These are phyloP conservation scores for Crotalus horridus DNA, from an alignment of 2,113 vertebrate genomes.

Conservation along the genomic window DNA sequence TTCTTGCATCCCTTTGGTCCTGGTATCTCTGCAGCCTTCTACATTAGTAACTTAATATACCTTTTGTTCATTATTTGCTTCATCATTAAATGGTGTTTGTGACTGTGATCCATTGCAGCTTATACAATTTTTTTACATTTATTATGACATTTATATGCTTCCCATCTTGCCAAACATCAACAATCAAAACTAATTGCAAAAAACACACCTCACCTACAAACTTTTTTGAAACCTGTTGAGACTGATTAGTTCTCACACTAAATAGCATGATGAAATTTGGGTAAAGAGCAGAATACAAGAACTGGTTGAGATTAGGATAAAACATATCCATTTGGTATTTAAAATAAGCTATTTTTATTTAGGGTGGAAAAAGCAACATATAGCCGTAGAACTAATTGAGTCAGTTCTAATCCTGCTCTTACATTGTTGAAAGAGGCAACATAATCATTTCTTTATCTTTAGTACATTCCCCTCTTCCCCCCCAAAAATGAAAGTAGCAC, in stretches of 20 bases:
- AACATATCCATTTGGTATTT: constrained; percentile 7
- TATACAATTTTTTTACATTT: not conserved
- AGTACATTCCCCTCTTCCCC: not conserved
- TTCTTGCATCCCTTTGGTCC: not conserved
- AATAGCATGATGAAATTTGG: constrained; percentile 1
- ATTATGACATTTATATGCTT: not conserved
- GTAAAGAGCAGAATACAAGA: not conserved
- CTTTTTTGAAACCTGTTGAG: not conserved
- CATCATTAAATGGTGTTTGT: not conserved
- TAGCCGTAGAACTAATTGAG: constrained; percentile 12
- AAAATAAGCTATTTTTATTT: not conserved
- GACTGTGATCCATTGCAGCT: not conserved
- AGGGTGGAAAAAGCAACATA: not conserved
- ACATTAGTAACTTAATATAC: not conserved
- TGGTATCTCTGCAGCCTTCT: not conserved
- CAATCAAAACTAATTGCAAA: not conserved
- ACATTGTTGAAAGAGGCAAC: not conserved
- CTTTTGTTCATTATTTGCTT: not conserved
- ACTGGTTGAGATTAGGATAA: not conserved
- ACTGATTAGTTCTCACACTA: not conserved
- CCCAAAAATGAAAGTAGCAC: not conserved
- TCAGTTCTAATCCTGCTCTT: not conserved
- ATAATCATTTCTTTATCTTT: not conserved
- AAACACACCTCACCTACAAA: not conserved
- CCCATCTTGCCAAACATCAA: not conserved